Base-by-base conservation (phyloP, 2,797 vertebrate genomes). In the Coilia nasus region DNA sequence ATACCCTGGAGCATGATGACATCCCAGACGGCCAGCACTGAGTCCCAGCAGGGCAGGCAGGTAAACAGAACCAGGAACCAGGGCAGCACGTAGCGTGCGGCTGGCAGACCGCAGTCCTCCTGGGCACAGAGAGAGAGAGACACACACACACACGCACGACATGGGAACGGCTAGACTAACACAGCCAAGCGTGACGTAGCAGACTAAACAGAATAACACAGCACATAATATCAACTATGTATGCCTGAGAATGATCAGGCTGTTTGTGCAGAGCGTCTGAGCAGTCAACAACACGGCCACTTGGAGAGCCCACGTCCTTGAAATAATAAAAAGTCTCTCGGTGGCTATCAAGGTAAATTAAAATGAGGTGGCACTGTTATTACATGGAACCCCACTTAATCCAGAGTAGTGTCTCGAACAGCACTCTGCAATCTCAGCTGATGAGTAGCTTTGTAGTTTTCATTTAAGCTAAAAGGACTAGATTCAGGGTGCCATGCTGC, bases 1-100 rank as follows among this genome's bases (percentile, higher is more conserved):
- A 84, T 88, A 95, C 95, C 95, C 0, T 95, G 89, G n/a, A 95
- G 91, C 85, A 95, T 90, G 87, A 96, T 92, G 85, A 95, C 91
- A 87, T 96, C 95, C 95, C 95, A 95, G 89, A 94, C 89, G 82
- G 94, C 94, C 44, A 95, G 90, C 54, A 96, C 95, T 9, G 95
- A 93, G 89, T 96, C 95, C 96, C 95, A 96, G 90, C 95, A 96
- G 84, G 96, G 94, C 82, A 96, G 90, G 84, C 93, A 95, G 87
- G 95, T 96, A 92, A 96, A 95, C 81, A 96, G 93, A 7, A 94
- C 93, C 82, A 96, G 92, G 89, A 96, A 95, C 95, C 95, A 95
- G 7, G 94, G 94, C 93, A 92, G 95, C 86, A 94, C 92, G 88
- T 93, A 96, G 86, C 94, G 92, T 82, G 94, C 88, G 41, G 93